Evolutionary conservation across 2,113 vertebrate species (phyloP), one percentile per base, ranked within the genome.

Genomic region (Lepus europaeus): DNA sequence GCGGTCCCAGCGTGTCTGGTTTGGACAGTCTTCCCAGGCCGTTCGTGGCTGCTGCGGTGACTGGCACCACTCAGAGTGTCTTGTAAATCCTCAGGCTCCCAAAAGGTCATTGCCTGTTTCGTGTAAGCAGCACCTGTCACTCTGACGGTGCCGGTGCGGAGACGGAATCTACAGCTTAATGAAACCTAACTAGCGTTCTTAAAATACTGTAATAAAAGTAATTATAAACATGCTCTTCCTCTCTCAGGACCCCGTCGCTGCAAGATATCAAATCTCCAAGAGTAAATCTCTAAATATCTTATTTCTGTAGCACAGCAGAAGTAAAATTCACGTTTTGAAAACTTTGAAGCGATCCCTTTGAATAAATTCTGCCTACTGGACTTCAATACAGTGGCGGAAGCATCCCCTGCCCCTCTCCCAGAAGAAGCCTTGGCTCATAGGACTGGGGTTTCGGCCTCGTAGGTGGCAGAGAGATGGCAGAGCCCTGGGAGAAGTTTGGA

Each of bases 331-430:
- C 63, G 29, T 84, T 70, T 70, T 88, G 76, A 33, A 66, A 70
- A 59, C 76, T 45, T 86, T 31, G 86, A 61, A 33, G 49, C 63
- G 56, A 70, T 56, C 29, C 51, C 86, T 73, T 94, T 79, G 69
- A 86, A 36, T 85, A 81, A 94, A 79, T 80, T 76, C 20, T 85
- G 56, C 83, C n/a, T 74, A 27, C 19, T 84, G 45, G 66, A 93
- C 61, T 63, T 85, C 79, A 79, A 3, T 45, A 45, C 45, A 45
- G 1, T 2, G 1, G 45, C 51, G 27, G 61, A 29, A 23, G 45
- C 66, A 36, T 36, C 45, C 45, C 45, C 45, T 6, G 7, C 1
- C 45, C 45, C 45, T 45, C 45, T 6, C 45, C 9, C 39, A 16
- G 68, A 61, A 68, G 61, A 27, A n/a, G 39, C 33, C 59, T 51